Conservation (phyloP, 2,888 invertebrate species). For the Rosalia funebris region DNA sequence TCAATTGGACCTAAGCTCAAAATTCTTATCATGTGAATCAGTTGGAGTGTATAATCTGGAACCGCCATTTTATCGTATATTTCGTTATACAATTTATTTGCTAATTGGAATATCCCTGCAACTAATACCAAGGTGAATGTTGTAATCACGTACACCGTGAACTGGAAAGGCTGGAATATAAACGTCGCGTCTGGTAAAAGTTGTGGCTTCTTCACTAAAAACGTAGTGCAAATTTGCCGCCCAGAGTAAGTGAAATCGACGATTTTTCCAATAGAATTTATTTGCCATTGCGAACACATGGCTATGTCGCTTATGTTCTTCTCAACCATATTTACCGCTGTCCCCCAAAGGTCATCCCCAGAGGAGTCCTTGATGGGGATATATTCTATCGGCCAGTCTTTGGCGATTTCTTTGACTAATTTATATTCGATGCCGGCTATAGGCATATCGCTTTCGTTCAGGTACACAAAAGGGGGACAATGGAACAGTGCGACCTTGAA, state of each 20-base stretch:
- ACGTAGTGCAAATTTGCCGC: constrained; percentile 47
- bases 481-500: constrained; percentile 37
- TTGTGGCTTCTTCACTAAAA: constrained; percentile 51
- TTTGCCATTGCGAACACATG: constrained; percentile 48
- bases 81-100: neutral
- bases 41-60: neutral
- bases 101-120: neutral
- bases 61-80: neutral
- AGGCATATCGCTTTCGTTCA: constrained; percentile 22
- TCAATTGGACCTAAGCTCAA: constrained; percentile 17
- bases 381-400: constrained; percentile 40
- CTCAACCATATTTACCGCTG: constrained; percentile 34
- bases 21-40: constrained; percentile 14
- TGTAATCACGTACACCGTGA: constrained; percentile 9
- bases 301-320: constrained; percentile 41
- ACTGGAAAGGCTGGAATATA: constrained; percentile 48
- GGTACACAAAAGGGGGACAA: constrained; percentile 43
- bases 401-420: constrained; percentile 43
- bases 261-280: constrained; percentile 4
- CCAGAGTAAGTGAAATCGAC: constrained; percentile 44
- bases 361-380: constrained; percentile 11
- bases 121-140: constrained; percentile 3
- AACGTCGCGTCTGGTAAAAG: constrained; percentile 46
- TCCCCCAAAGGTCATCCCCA: constrained; percentile 34
- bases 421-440: constrained; percentile 42